These are phyloP conservation scores for Prorops nasuta DNA, from an alignment of 1,140 invertebrate genomes.

Conservation along the genomic window DNA sequence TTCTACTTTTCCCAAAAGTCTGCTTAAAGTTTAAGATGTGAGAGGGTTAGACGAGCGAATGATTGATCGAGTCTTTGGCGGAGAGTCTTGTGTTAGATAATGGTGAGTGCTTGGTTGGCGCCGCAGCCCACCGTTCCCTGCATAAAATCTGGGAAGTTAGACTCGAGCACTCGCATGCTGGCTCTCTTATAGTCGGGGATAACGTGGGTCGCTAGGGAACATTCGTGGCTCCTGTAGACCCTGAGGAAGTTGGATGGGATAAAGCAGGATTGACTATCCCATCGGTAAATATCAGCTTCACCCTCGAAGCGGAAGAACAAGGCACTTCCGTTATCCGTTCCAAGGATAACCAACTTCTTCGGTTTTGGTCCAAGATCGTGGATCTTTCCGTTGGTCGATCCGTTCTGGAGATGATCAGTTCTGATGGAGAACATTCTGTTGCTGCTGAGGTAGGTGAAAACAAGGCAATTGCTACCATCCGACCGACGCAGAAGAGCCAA, in stretches of 20 bases:
- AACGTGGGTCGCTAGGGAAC: slow-evolving; percentile 59
- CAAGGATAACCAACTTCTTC: slow-evolving; percentile 58
- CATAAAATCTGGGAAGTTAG: slow-evolving; percentile 65
- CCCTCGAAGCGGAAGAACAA: slow-evolving; percentile 62
- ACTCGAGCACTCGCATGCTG: slow-evolving; percentile 62
- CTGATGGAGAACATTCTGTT: slow-evolving; percentile 58
- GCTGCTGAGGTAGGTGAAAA: slow-evolving; percentile 62
- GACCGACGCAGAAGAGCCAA: slow-evolving; percentile 54
- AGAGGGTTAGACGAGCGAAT: no score
- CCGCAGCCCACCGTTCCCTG: slow-evolving; percentile 63
- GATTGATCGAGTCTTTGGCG: no score
- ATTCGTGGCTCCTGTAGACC: slow-evolving; percentile 57
- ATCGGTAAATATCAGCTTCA: slow-evolving; percentile 51
- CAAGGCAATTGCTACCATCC: slow-evolving; percentile 56
- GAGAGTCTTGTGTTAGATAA: slow-evolving; percentile 41
- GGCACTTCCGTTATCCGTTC: slow-evolving; percentile 62
- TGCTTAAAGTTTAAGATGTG: no score
- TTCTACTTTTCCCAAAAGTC: no score
- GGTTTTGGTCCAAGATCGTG: slow-evolving; percentile 59
- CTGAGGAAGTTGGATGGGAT: slow-evolving; percentile 48
- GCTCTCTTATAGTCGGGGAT: slow-evolving; percentile 57
- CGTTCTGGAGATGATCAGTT: slow-evolving; percentile 58
- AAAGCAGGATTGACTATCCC: slow-evolving; percentile 44
- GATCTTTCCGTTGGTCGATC: slow-evolving; percentile 55
- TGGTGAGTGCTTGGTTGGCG: slow-evolving; percentile 55